phyloP scores from a whole-genome alignment of 2,797 vertebrate genomes.

The Anguilla obscura region DNA sequence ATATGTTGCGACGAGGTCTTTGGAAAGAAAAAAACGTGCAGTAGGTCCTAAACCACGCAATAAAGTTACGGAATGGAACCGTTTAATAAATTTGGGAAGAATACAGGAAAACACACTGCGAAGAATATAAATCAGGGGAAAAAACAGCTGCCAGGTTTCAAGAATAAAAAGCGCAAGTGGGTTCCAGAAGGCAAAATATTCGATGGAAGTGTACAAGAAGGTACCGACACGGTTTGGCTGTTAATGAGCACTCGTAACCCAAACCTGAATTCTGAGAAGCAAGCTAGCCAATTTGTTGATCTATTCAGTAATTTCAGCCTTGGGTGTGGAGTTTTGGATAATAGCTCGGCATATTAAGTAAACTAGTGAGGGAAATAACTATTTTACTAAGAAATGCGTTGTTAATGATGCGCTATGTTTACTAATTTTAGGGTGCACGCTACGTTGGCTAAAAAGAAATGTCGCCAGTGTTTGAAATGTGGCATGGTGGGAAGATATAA shows the following conservation, averaged over 20 bases:
- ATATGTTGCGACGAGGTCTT: conserved; percentile 48
- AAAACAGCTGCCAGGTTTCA: conserved; percentile 15
- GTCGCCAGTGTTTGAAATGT: background rate
- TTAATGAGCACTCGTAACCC: background rate
- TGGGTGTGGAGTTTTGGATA: background rate
- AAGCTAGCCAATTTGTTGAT: background rate
- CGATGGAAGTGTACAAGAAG: conserved; percentile 73
- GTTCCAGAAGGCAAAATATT: conserved; percentile 61
- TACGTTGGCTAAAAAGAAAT: background rate
- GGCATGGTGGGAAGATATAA: background rate
- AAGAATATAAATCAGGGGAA: conserved; percentile 45
- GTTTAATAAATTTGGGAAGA: conserved; percentile 48
- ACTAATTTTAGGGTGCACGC: background rate
- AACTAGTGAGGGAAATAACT: background rate
- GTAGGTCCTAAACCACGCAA: conserved; percentile 25
- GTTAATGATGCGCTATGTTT: background rate
- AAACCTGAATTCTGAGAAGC: background rate
- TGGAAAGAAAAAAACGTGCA: background rate
- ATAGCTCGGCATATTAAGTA: background rate
- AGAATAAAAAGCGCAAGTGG: conserved; percentile 68
- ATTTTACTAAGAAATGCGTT: background rate
- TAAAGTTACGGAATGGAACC: conserved; percentile 55
- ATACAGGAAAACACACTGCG: conserved; percentile 32
- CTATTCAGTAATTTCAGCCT: background rate
- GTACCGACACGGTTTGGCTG: conserved; percentile 46